Evolutionary conservation across 2,113 vertebrate species (phyloP).

Genomic region (Scophthalmus maximus): DNA sequence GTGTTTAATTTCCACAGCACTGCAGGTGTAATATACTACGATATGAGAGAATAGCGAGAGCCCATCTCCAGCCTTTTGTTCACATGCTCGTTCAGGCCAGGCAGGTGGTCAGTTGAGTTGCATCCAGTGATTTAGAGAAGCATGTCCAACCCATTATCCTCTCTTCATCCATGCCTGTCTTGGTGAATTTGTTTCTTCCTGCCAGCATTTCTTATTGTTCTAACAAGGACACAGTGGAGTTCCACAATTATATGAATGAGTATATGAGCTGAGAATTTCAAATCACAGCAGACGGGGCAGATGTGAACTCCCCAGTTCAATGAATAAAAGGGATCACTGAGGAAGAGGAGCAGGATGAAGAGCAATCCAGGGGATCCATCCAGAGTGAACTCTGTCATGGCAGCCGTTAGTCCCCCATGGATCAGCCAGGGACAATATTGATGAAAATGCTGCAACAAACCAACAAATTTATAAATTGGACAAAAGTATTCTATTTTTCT

Average conservation of each 20-base stretch:
- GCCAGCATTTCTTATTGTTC: constrained; percentile 52
- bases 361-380: not conserved
- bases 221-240: constrained; percentile 35
- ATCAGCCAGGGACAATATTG: not conserved
- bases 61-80: constrained; percentile 13
- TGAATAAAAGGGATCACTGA: not conserved
- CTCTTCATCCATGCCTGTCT: constrained; percentile 69
- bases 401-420: not conserved
- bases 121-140: constrained; percentile 62
- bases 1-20: not conserved
- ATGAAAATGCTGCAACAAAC: not conserved
- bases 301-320: not conserved
- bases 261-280: too few species aligned
- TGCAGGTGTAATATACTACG: constrained; percentile 41
- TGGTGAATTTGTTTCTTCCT: constrained; percentile 44
- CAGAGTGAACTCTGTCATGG: not conserved
- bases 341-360: not conserved
- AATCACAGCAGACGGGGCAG: too few species aligned
- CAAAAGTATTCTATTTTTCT: not conserved
- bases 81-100: constrained; percentile 32
- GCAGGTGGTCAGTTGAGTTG: constrained; percentile 64
- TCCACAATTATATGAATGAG: not conserved
- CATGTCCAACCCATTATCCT: constrained; percentile 72
- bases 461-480: not conserved
- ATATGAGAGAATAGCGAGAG: constrained; percentile 25